Conservation (phyloP, 2,888 invertebrate species). For the Agrotis exclamationis region DNA sequence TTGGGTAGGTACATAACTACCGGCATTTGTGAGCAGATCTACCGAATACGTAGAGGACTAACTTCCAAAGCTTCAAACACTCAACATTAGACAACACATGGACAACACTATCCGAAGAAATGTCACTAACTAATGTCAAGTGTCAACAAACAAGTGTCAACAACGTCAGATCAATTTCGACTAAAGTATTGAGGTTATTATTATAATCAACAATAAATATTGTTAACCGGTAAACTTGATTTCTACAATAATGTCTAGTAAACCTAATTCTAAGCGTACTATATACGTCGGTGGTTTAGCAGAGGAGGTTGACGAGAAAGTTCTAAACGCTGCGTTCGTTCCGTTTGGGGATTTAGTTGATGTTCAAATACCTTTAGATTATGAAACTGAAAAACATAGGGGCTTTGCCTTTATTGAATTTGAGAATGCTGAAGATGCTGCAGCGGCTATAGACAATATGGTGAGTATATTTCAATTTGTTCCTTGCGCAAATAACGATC, state of each 20-base stretch:
- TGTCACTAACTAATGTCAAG: too few relatives aligned
- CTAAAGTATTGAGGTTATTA: conserved; percentile 50
- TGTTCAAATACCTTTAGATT: conserved; percentile 99
- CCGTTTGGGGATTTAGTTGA: conserved; percentile 99
- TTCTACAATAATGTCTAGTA: conserved; percentile 81
- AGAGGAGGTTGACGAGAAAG: conserved; percentile 99
- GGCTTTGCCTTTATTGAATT: conserved; percentile 99
- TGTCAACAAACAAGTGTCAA: too few relatives aligned
- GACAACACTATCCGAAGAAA: neutral
- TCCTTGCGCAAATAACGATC: neutral
- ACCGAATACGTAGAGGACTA: too few relatives aligned
- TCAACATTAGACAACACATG: neutral
- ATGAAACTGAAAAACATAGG: conserved; percentile 98
- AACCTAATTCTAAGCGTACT: conserved; percentile 94
- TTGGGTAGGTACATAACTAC: too few relatives aligned
- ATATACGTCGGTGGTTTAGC: conserved; percentile 97
- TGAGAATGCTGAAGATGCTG: conserved; percentile 99
- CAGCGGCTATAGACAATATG: conserved; percentile 99
- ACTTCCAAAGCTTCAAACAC: too few relatives aligned
- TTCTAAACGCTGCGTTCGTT: conserved; percentile 98
- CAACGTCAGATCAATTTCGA: conserved; percentile 34
- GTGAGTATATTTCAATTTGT: conserved; percentile 85
- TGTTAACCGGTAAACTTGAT: conserved; percentile 40
- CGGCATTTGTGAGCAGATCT: too few relatives aligned
- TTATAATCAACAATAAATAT: conserved; percentile 39